These are phyloP conservation scores for Noctua comes DNA, from an alignment of 2,888 invertebrate species.

Conservation along the genomic window DNA sequence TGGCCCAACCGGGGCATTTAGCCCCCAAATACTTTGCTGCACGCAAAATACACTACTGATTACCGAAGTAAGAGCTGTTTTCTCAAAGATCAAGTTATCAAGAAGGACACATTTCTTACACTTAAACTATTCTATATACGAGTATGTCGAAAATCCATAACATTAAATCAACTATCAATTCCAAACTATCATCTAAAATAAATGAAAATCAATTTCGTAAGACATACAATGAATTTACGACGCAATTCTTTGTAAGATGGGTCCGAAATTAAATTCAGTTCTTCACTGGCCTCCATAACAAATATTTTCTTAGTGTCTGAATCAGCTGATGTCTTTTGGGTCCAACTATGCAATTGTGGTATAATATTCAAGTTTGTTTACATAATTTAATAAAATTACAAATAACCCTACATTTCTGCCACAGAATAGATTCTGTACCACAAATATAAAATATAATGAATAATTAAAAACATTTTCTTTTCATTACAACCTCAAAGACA, in stretches of 20 bases:
- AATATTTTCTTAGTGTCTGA: too few species aligned
- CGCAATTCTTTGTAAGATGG: conserved; percentile 27
- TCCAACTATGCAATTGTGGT: neutral
- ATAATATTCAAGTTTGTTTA: neutral
- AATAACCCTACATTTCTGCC: neutral
- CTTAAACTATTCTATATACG: too few species aligned
- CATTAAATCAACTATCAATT: neutral
- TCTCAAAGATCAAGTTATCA: neutral
- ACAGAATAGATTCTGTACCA: neutral
- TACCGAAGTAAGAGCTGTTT: neutral
- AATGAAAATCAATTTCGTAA: conserved; percentile 17
- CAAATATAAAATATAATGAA: too few species aligned
- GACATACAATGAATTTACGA: conserved; percentile 40
- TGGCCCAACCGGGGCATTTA: neutral
- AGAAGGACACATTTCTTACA: neutral
- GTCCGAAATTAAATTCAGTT: conserved; percentile 15
- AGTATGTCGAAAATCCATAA: neutral
- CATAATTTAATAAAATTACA: neutral
- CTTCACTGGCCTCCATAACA: neutral
- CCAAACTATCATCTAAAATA: neutral
- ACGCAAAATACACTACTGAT: neutral
- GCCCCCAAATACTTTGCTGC: neutral
- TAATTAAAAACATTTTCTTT: neutral
- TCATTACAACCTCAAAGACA: neutral
- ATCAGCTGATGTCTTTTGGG: neutral